Evolutionary conservation across 2,113 vertebrate genomes (phyloP).

Genomic region (Elephas maximus): DNA sequence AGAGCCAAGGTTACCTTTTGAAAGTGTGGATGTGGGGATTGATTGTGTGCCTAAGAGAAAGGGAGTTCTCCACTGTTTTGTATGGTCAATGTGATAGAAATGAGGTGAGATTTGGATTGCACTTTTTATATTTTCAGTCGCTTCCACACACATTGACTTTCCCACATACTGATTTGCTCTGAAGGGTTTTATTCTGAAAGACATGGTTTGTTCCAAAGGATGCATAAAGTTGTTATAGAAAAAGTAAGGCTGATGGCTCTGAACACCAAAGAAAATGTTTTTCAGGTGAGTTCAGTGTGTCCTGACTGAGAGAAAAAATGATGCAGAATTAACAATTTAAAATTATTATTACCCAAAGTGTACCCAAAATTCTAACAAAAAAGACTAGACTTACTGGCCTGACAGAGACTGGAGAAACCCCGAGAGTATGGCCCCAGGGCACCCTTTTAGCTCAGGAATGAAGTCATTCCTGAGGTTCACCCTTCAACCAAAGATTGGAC

Average conservation of each 20-base stretch:
- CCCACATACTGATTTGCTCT: constrained; percentile 26
- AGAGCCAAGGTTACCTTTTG: not conserved
- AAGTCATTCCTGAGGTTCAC: too few species aligned
- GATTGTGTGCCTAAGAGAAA: not conserved
- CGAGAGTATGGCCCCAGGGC: too few species aligned
- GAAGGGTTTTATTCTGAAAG: constrained; percentile 45
- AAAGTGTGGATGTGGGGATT: not conserved
- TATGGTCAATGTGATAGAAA: not conserved
- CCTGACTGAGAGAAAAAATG: not conserved
- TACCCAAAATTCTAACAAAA: too few species aligned
- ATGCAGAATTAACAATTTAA: not conserved
- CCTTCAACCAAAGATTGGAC: too few species aligned
- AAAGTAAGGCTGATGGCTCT: not conserved
- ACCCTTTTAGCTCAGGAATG: too few species aligned
- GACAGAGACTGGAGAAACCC: too few species aligned
- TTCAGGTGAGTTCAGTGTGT: not conserved
- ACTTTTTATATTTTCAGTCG: not conserved
- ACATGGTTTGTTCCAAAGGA: constrained; percentile 42
- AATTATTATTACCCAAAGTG: not conserved
- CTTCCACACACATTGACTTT: not conserved
- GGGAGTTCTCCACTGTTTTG: not conserved
- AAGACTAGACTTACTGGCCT: too few species aligned
- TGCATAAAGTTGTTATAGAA: constrained; percentile 21
- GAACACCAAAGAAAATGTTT: not conserved
- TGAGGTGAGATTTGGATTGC: not conserved